Base-by-base conservation (phyloP, 2,888 invertebrate genomes). In the Hemicrepidius hirtus region DNA sequence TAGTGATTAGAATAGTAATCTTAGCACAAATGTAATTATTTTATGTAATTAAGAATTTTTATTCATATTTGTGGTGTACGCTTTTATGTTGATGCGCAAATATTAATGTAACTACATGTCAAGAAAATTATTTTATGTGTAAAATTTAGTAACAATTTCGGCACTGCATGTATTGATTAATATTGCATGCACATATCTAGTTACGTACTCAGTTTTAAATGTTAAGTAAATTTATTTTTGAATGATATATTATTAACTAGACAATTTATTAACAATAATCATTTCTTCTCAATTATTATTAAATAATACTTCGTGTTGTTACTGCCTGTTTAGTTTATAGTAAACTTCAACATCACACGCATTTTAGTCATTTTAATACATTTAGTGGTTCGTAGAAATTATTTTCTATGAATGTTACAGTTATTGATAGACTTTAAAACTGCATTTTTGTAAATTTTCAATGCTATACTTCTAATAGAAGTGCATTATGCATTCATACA, bases 81-180 rank as follows among this genome's bases (percentile, higher is more conserved):
- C 57, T 67, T 67, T 67, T 67, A 66, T 67, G 67, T 57, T 50
- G 20, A 57, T n/a, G 46, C 66, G 44, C 16, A 55, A 44, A 28
- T 66, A 46, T 66, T 57, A 57, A 66, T 65, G 40, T 65, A 65
- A 40, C 37, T 65, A 53, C 37, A 44, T 66, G 57, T 65, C 28
- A 10, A 41, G n/a, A n/a, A 44, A 41, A 44, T 41, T 16, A 32
- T 55, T 57, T 63, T 66, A 53, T 53, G 41, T 66, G 57, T 57
- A 16, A 32, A 68, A 21, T 68, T 60, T 60, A 59, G 21, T 3
- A 35, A 4, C n/a, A n/a, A 35, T 5, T 21, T 60, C 4, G 37
- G 44, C 44, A 28, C 21, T 50, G 59, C 60, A 37, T 68, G 68
- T 49, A 67, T 16, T 0, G 13, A 66, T 37, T 46, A 40, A 55